A percentile compares a stretch with the other conserved stretches of the same genome.
phyloP scores from a whole-genome alignment of 2,113 vertebrate species.

The Cynoglossus semilaevis region DNA sequence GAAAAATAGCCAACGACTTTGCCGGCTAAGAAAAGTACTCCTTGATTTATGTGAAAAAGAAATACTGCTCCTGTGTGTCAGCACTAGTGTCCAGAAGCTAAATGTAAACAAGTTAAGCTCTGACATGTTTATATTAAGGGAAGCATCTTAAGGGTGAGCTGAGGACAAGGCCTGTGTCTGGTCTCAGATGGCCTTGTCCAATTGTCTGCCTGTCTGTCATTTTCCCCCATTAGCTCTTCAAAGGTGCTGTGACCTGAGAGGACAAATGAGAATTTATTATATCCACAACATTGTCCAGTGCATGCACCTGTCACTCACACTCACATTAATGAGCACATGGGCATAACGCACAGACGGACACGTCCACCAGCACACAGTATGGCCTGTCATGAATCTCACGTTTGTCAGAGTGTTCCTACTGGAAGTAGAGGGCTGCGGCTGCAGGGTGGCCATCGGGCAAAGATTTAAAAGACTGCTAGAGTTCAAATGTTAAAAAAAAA shows the following conservation, averaged over 20 bases:
- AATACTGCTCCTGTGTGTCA: not conserved
- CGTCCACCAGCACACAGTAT: not conserved
- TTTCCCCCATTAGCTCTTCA: constrained; percentile 17
- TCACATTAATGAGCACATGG: not conserved
- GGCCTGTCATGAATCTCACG: no score
- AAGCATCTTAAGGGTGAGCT: not conserved
- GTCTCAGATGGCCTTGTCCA: constrained; percentile 20
- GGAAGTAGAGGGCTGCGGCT: no score
- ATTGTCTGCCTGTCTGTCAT: constrained; percentile 27
- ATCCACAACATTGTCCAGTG: constrained; percentile 25
- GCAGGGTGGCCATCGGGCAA: no score
- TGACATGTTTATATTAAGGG: not conserved
- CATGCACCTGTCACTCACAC: constrained; percentile 25
- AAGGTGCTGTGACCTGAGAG: constrained; percentile 17
- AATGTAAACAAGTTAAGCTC: not conserved
- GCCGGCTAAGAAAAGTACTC: not conserved
- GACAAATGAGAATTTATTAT: constrained; percentile 23
- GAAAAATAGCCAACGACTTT: not conserved
- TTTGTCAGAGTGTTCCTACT: no score
- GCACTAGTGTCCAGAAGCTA: not conserved
- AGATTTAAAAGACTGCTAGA: no score
- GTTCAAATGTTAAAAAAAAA: no score
- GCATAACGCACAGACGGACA: not conserved
- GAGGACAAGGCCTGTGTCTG: constrained; percentile 22
- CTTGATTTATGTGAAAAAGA: not conserved